Evolutionary conservation across 2,888 invertebrate species (phyloP).

Genomic region (Troides aeacus): DNA sequence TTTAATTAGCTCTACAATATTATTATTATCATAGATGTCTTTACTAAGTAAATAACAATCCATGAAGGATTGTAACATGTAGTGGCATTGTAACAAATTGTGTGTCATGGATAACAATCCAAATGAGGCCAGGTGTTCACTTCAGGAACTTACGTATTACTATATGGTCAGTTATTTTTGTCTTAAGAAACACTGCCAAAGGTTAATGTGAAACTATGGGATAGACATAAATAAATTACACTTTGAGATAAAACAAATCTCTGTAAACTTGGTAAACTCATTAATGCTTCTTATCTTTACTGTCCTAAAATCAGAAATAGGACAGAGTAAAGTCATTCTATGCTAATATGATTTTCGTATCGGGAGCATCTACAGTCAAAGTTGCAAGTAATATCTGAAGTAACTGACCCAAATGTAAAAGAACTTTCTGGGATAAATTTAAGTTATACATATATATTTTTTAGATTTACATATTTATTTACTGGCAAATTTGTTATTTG

Average conservation of each 20-base stretch:
- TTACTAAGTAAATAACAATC: not conserved
- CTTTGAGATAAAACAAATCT: slow-evolving; percentile 12
- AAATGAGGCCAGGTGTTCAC: slow-evolving; percentile 49
- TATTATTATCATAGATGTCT: not conserved
- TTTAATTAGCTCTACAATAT: no score
- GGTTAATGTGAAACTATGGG: slow-evolving; percentile 52
- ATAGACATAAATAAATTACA: slow-evolving; percentile 20
- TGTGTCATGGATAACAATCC: not conserved
- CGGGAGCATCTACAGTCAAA: no score
- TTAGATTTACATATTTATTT: no score
- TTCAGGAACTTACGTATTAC: slow-evolving; percentile 55
- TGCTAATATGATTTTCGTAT: no score
- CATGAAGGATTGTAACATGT: not conserved
- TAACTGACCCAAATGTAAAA: no score
- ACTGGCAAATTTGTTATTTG: no score
- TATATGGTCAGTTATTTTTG: slow-evolving; percentile 58
- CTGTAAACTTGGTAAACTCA: not conserved
- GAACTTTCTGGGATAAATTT: no score
- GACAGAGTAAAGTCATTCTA: no score
- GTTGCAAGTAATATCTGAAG: no score
- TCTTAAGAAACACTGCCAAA: slow-evolving; percentile 64
- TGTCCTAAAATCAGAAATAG: no score
- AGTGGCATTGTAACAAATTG: not conserved
- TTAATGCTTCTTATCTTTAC: not conserved
- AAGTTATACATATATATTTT: no score